phyloP scores from a whole-genome alignment of 2,113 vertebrate species.

The Corythornis madagascariensis region DNA sequence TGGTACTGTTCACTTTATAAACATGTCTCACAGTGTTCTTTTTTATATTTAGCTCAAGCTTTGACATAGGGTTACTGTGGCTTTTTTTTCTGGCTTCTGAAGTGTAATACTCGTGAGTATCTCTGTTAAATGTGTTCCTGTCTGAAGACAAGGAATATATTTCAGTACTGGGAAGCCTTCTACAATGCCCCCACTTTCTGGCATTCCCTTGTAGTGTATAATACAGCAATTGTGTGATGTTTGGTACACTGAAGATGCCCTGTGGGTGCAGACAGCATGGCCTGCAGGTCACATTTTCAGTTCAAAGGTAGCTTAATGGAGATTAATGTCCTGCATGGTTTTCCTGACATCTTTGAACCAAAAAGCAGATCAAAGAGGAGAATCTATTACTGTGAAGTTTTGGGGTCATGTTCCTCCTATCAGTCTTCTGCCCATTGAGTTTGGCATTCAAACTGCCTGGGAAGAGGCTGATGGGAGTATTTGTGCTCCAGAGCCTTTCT shows the following conservation, averaged over 20 bases:
- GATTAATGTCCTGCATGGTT: neutral
- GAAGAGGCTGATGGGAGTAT: neutral
- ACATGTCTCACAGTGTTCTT: neutral
- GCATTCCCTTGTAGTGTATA: neutral
- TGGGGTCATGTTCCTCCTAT: neutral
- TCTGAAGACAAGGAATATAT: neutral
- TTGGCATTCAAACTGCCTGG: neutral
- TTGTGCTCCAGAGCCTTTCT: neutral
- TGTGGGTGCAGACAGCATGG: neutral
- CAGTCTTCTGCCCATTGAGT: neutral
- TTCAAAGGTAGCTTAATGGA: conserved; percentile 13
- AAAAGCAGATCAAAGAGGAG: neutral
- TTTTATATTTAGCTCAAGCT: conserved; percentile 14
- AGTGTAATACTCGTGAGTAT: neutral
- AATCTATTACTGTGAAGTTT: rapidly evolving
- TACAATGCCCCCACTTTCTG: conserved; percentile 5
- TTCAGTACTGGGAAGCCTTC: neutral
- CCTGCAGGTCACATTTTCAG: neutral
- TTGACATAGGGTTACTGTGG: neutral
- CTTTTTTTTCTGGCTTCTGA: neutral
- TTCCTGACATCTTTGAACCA: neutral
- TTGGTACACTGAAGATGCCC: neutral
- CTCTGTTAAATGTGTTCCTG: neutral
- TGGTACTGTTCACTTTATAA: neutral
- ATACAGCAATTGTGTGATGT: conserved; percentile 3